Base-by-base conservation (phyloP, 2,113 vertebrate species). In the Malurus elegans region DNA sequence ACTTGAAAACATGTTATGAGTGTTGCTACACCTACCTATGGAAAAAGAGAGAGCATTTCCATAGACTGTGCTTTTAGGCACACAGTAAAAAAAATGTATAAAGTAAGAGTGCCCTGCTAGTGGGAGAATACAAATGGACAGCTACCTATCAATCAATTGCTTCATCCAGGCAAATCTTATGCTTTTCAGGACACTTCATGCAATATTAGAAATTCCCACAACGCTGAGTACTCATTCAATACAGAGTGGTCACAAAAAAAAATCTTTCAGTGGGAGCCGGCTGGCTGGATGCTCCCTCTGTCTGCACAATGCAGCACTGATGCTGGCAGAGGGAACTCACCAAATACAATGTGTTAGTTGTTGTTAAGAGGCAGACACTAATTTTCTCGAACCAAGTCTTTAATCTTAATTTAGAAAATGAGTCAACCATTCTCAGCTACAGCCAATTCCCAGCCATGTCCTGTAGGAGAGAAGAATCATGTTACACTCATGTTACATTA, bases 321-420 rank as follows among this genome's bases (percentile, higher is more conserved):
- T 0, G 3, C 28, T 76, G 58, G 79, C 53, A 89, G 62, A 57
- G 45, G 51, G 38, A 79, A 29, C 42, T 61, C 78, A 18, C 67
- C 58, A 90, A 76, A 53, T 17, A 72, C 81, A 82, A 86, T 9
- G 18, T 56, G 16, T 38, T 83, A 74, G 14, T 18, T 78, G 65
- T 8, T 73, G 25, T 66, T 83, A 62, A 71, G 79, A 82, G 50
- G 67, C 64, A 88, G 64, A 78, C 34, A 38, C 24, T 54, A 44
- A 31, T 88, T 64, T 74, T 86, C 31, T 38, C 32, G 38, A 88
- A 71, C 51, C 62, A 72, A 79, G 40, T 50, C 47, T 83, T 96
- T 88, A 76, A 83, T 90, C 85, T 85, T 94, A 88, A 92, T 92
- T 94, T 95, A 97, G 88, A 91, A 91, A 88, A 66, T 45, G 61